phyloP scores from a whole-genome alignment of 2,797 vertebrate genomes.

The Melanotaenia pygmaea region DNA sequence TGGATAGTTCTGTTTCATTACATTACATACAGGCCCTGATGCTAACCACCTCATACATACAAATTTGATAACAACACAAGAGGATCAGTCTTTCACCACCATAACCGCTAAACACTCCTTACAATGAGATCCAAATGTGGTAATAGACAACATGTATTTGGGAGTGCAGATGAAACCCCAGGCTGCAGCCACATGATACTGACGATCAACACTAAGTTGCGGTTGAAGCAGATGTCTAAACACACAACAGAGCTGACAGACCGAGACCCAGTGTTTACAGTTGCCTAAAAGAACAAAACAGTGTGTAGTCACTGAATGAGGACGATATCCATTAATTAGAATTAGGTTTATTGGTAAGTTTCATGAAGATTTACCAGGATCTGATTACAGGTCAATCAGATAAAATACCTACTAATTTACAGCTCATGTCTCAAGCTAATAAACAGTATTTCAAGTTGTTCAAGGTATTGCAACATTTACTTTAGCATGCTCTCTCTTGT shows the following conservation, averaged over 20 bases:
- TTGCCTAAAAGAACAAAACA: slow-evolving; percentile 44
- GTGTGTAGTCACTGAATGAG: not conserved
- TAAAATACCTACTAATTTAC: not conserved
- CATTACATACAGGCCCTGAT: slow-evolving; percentile 46
- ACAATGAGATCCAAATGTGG: slow-evolving; percentile 79
- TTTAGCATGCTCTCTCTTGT: not conserved
- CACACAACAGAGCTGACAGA: slow-evolving; percentile 72
- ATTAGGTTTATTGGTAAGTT: slow-evolving; percentile 4
- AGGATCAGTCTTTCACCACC: slow-evolving; percentile 74
- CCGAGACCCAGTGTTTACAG: slow-evolving; percentile 67
- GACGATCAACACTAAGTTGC: slow-evolving; percentile 71
- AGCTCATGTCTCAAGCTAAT: not conserved
- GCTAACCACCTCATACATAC: slow-evolving; percentile 67
- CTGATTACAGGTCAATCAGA: slow-evolving; percentile 6
- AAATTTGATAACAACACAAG: slow-evolving; percentile 72
- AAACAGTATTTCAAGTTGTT: not conserved
- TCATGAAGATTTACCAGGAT: not conserved
- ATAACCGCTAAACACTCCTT: slow-evolving; percentile 71
- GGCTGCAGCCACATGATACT: slow-evolving; percentile 73
- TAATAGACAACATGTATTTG: slow-evolving; percentile 72
- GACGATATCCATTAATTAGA: slow-evolving; percentile 13
- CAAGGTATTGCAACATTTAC: slow-evolving; percentile 8
- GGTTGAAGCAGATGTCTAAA: slow-evolving; percentile 80
- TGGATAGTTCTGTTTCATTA: slow-evolving; percentile 45
- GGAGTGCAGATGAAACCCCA: slow-evolving; percentile 66